Percentiles rank a stretch among this genome's conserved stretches.
Evolutionary conservation across 2,113 vertebrate species (phyloP).

Genomic region (Passer domesticus): DNA sequence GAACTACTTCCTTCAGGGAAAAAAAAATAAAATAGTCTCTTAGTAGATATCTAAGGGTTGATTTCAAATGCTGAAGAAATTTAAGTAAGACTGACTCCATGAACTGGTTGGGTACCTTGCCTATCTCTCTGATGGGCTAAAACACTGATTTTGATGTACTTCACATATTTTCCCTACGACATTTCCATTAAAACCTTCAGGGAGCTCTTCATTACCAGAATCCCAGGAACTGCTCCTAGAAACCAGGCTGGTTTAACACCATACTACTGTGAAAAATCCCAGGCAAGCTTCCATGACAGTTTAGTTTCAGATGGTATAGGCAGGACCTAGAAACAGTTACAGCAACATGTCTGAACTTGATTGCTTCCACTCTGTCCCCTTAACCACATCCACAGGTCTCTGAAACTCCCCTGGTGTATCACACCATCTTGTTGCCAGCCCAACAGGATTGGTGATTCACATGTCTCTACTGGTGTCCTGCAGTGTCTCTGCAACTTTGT

Average conservation of each 20-base stretch:
- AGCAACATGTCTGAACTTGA: not conserved
- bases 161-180: not conserved
- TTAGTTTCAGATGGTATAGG: not conserved
- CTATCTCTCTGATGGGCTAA: not conserved
- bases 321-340: not conserved
- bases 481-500: slow-evolving; percentile 61
- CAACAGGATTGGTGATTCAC: slow-evolving; percentile 48
- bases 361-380: not conserved
- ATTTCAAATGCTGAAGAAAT: not conserved
- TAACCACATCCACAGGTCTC: not conserved
- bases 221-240: not conserved
- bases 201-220: not conserved
- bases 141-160: not conserved
- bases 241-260: not conserved
- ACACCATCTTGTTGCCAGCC: slow-evolving; percentile 27
- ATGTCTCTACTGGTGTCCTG: slow-evolving; percentile 53
- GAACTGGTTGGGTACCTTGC: not conserved
- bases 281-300: not conserved
- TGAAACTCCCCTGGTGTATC: not conserved
- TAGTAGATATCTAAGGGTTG: not conserved
- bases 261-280: not conserved
- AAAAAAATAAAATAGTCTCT: not conserved
- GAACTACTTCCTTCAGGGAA: not conserved
- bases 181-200: not conserved
- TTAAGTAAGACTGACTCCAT: not conserved